Conservation (phyloP, 2,888 invertebrate species). For the Luperina testacea region DNA sequence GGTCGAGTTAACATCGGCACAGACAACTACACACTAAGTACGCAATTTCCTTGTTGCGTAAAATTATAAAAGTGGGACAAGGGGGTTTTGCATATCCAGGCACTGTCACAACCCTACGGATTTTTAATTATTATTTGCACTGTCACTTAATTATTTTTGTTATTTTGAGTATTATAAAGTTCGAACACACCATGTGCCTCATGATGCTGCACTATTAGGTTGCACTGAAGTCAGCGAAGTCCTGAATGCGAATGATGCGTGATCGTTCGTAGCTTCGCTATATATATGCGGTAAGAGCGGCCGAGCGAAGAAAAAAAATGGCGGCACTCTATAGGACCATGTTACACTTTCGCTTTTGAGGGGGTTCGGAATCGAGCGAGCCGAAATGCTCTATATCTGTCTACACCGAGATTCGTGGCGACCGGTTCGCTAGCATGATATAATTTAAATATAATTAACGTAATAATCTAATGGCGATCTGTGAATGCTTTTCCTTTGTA, state of each 20-base stretch:
- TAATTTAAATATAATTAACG: constrained; percentile 69
- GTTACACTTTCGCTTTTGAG: constrained; percentile 90
- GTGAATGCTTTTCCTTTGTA: constrained; percentile 68
- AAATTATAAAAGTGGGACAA: constrained; percentile 72
- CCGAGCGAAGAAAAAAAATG: constrained; percentile 88
- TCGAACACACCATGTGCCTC: constrained; percentile 89
- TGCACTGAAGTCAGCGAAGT: constrained; percentile 90
- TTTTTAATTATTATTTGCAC: constrained; percentile 68
- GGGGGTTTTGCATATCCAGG: constrained; percentile 69
- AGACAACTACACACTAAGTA: constrained; percentile 73
- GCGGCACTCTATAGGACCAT: constrained; percentile 85
- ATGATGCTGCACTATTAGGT: constrained; percentile 88
- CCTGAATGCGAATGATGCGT: constrained; percentile 90
- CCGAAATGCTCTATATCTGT: constrained; percentile 85
- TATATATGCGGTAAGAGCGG: constrained; percentile 88
- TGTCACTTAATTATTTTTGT: constrained; percentile 71
- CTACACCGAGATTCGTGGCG: constrained; percentile 69
- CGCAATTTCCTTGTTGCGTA: constrained; percentile 82
- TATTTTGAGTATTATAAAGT: constrained; percentile 60
- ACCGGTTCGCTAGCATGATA: constrained; percentile 73
- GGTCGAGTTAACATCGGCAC: constrained; percentile 72
- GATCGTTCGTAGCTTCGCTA: constrained; percentile 83
- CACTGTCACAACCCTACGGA: constrained; percentile 70
- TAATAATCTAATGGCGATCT: constrained; percentile 65
- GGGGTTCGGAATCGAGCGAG: constrained; percentile 80